Base-by-base conservation (phyloP, 30 jellyfish, hydroid and myxozoan genomes). In the Aurelia sp. region DNA sequence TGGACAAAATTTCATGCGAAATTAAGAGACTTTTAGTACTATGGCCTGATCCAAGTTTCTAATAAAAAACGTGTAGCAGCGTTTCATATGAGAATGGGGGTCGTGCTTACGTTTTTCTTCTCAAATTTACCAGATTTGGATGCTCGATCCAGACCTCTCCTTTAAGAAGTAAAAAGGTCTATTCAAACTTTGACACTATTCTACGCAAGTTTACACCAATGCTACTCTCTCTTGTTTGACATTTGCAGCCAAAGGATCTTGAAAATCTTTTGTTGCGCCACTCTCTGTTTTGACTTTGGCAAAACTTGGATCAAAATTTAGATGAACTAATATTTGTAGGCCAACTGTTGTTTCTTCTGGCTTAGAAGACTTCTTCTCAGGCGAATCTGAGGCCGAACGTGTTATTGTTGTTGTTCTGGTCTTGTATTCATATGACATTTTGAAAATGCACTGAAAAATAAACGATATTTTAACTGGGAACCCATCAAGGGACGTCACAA, bases 371-470 rank as follows among this genome's bases (percentile, higher is more conserved):
- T 73, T 83, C 86, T 83, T 83, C 23, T 41, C 86, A 8, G 86
- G 18, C 4, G 90, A 47, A 10, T 50, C 73, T 0, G 70, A 20
- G 16, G 86, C 47, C 55, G 84, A 73, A 21, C 92, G 86, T 20
- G 92, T 23, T 12, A 83, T 83, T 20, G 86, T 60, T 19, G 98
- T 88, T 7, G 96, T 79, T 1, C 81, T 61, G 71, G 81, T 76
- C 60, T 85, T 91, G 96, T 91, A 91, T 62, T 86, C 96, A 62
- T 82, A 91, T 37, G 90, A 41, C 90, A 91, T 65, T 35, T 79
- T 79, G 93, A 91, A 91, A 16, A 65, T 44, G 63, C 84, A 95
- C 98, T 90, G 64, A 53, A 81, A 58, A 20, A 53, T 21, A 23
- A 53, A 48, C n/a, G 35, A 72, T 6, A 6, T 1, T 5, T 30